phyloP scores from a whole-genome alignment of 2,888 invertebrate genomes.

The Cosmia pyralina region DNA sequence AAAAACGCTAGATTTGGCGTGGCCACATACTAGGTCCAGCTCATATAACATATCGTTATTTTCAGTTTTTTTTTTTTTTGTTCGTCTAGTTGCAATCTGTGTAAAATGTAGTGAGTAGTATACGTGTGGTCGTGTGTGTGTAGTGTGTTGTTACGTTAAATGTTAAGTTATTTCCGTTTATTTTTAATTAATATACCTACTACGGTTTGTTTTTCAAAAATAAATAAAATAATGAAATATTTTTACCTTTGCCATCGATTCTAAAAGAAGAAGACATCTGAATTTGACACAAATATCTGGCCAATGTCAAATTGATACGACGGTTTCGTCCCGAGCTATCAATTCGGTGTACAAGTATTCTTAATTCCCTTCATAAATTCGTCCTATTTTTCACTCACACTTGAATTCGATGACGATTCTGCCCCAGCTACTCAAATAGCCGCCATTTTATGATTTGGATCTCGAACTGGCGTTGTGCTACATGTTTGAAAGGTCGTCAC shows the following conservation, averaged over 20 bases:
- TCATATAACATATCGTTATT: background rate
- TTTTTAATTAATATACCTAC: no score
- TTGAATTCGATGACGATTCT: constrained; percentile 8
- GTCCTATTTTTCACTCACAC: background rate
- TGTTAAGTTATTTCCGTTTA: no score
- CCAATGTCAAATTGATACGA: background rate
- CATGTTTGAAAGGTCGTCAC: constrained; percentile 19
- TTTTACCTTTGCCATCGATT: no score
- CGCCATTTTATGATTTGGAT: constrained; percentile 27
- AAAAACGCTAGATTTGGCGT: background rate
- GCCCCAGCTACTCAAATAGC: constrained; percentile 2
- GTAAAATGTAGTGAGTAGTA: no score
- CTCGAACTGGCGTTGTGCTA: constrained; percentile 3
- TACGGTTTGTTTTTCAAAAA: no score
- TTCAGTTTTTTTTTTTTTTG: no score
- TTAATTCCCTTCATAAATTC: constrained; percentile 16
- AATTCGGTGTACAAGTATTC: constrained; percentile 1
- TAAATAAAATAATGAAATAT: no score
- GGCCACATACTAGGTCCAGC: background rate
- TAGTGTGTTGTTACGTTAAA: no score
- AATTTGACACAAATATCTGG: background rate
- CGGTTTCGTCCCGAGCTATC: background rate
- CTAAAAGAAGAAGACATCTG: no score
- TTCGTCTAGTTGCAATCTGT: no score
- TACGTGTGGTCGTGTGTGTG: no score